Conservation (phyloP, 2,797 vertebrate species). For the Spinus pinus region DNA sequence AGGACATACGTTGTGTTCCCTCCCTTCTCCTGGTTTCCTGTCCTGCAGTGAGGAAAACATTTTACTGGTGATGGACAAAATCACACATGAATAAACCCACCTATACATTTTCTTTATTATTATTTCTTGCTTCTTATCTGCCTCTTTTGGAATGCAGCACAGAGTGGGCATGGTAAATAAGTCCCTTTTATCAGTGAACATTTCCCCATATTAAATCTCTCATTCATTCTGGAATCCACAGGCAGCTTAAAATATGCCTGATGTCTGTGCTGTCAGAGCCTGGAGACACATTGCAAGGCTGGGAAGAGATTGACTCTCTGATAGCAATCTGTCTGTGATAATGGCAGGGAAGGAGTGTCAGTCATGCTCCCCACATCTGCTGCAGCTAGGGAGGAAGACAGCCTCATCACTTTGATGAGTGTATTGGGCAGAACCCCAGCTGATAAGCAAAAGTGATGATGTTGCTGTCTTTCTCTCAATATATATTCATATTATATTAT, state of each 20-base stretch:
- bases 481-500: neutral
- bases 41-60: neutral
- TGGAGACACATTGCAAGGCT: neutral
- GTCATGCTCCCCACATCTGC: neutral
- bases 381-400: neutral
- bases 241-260: neutral
- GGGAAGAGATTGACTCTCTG: neutral
- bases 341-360: neutral
- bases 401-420: neutral
- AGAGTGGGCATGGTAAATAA: neutral
- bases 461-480: neutral
- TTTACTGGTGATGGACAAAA: neutral
- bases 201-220: neutral
- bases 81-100: neutral
- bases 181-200: neutral
- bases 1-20: neutral
- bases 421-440: neutral
- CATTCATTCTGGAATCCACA: conserved; percentile 2
- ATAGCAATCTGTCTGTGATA: neutral
- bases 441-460: neutral
- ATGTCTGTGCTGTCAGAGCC: neutral
- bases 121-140: neutral
- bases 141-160: neutral
- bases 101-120: neutral
- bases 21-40: neutral